Percentiles rank a stretch among this genome's conserved stretches.
phyloP scores from a whole-genome alignment of 2,113 vertebrate genomes.

The Apodemus speciosus region DNA sequence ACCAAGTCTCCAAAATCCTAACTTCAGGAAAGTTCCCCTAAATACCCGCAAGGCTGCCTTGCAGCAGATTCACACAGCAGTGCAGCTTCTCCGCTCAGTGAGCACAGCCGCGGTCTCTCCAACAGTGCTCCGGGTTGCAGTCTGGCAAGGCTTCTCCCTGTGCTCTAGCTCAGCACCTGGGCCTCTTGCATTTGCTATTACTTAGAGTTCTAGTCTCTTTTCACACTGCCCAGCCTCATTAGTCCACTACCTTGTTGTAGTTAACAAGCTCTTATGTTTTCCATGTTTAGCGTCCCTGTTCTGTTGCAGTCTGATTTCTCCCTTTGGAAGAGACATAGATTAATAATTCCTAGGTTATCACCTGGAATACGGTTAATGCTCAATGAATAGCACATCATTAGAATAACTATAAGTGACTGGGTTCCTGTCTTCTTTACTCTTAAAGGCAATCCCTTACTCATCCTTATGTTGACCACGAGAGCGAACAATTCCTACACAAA shows the following conservation, averaged over 20 bases:
- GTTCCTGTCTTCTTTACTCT: neutral
- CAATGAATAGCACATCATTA: neutral
- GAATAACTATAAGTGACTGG: neutral
- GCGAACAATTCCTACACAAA: neutral
- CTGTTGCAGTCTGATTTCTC: neutral
- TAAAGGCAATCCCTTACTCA: neutral
- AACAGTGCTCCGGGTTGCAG: neutral
- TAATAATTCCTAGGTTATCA: neutral
- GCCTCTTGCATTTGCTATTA: neutral
- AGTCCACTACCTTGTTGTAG: neutral
- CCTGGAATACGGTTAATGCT: neutral
- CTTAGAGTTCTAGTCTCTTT: neutral
- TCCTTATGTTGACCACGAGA: rapidly evolving
- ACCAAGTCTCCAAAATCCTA: neutral
- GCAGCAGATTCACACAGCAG: neutral
- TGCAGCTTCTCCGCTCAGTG: neutral
- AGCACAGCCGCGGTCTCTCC: neutral
- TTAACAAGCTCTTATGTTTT: neutral
- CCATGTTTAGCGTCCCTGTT: neutral
- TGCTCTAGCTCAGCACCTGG: neutral
- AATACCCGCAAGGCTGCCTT: neutral
- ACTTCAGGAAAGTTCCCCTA: neutral
- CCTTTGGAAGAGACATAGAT: neutral
- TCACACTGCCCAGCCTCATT: neutral
- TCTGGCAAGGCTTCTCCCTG: neutral